These are phyloP conservation scores for Eolophus roseicapilla DNA, from an alignment of 2,113 vertebrate genomes.

Conservation along the genomic window DNA sequence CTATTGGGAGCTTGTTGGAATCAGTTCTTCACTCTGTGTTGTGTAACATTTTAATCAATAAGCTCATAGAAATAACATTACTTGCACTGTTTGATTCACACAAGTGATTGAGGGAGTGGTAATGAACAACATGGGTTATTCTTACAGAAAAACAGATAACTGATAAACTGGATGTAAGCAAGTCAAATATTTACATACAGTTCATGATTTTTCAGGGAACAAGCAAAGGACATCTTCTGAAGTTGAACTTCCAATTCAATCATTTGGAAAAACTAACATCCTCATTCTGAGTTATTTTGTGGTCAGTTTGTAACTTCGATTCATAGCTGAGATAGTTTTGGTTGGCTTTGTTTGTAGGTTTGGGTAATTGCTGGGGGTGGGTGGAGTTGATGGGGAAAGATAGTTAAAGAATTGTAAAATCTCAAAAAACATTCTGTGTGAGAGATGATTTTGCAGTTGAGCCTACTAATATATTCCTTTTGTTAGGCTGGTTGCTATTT, in stretches of 20 bases:
- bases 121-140: background rate
- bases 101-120: background rate
- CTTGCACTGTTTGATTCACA: background rate
- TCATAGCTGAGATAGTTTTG: background rate
- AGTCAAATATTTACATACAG: background rate
- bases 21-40: background rate
- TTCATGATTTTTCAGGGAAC: background rate
- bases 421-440: background rate
- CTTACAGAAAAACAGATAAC: background rate
- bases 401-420: background rate
- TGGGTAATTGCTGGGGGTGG: background rate
- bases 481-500: background rate
- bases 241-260: background rate
- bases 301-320: background rate
- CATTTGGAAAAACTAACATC: background rate
- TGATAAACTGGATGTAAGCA: background rate
- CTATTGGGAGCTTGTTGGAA: background rate
- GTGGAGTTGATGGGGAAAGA: background rate
- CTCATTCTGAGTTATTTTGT: background rate
- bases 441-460: background rate
- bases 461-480: background rate
- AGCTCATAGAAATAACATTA: background rate
- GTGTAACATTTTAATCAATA: background rate
- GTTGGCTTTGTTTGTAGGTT: background rate
- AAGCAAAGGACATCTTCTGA: background rate